phyloP scores from a whole-genome alignment of 1,140 invertebrate species.

The Muscidifurax raptorellus region DNA sequence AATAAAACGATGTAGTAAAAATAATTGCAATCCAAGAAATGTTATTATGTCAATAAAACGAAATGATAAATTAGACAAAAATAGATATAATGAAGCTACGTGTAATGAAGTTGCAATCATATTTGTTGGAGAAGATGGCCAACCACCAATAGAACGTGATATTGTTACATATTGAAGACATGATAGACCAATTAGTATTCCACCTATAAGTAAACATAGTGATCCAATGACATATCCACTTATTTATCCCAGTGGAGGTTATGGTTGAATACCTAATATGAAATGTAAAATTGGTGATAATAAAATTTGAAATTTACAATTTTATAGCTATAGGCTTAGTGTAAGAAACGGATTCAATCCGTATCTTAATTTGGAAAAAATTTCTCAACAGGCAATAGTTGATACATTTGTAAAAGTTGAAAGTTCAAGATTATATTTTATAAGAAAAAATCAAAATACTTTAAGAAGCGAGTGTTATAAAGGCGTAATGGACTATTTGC shows the following conservation, averaged over 20 bases:
- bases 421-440: slow-evolving; percentile 43
- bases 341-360: no score
- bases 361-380: no score
- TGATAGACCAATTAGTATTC: not conserved
- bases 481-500: slow-evolving; percentile 35
- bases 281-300: no score
- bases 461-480: slow-evolving; percentile 33
- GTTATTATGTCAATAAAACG: not conserved
- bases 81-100: not conserved
- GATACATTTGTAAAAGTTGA: not conserved
- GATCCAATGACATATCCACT: no score
- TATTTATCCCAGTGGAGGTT: no score
- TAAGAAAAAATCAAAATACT: slow-evolving; percentile 40
- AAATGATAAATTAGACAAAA: not conserved
- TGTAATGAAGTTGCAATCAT: not conserved
- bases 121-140: not conserved
- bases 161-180: not conserved
- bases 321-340: no score
- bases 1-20: not conserved
- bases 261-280: not conserved
- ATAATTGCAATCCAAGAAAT: not conserved
- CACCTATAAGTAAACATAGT: slow-evolving; percentile 15
- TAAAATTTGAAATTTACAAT: no score
- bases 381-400: not conserved
- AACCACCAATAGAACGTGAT: not conserved